Evolutionary conservation across 2,113 vertebrate species (phyloP).

Genomic region (Archocentrus centrarchus): DNA sequence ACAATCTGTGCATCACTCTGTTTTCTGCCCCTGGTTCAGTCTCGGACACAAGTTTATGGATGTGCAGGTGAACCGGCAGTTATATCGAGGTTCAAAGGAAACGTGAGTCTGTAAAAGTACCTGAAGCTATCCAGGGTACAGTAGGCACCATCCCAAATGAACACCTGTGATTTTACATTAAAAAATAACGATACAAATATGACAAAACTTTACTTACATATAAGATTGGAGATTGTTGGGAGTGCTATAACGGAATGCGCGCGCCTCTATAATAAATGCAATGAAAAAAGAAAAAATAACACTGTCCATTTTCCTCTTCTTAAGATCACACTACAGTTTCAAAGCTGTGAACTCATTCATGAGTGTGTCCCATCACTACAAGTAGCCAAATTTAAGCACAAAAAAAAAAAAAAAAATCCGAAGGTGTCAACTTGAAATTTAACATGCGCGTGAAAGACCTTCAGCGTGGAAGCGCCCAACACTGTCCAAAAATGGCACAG

Average conservation of each 20-base stretch:
- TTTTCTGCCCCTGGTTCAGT: neutral
- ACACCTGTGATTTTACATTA: neutral
- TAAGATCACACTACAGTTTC: neutral
- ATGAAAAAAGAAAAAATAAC: conserved; percentile 57
- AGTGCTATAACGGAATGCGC: conserved; percentile 58
- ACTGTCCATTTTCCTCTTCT: conserved; percentile 64
- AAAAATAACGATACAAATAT: neutral
- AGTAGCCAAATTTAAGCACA: neutral
- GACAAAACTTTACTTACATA: conserved; percentile 86
- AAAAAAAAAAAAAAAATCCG: neutral
- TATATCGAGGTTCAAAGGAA: conserved; percentile 1
- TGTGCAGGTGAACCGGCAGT: conserved; percentile 32
- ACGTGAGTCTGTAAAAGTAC: neutral
- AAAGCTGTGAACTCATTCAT: conserved; percentile 28
- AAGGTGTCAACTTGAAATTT: neutral
- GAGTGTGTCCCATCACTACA: neutral
- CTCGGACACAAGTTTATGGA: conserved; percentile 30
- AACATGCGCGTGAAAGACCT: conserved; percentile 15
- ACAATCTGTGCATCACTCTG: neutral
- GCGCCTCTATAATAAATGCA: conserved; percentile 65
- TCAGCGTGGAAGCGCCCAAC: conserved; percentile 14
- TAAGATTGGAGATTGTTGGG: conserved; percentile 78
- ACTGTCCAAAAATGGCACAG: neutral
- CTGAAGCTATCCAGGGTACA: neutral
- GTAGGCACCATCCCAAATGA: neutral